Base-by-base conservation (phyloP, 1,140 invertebrate species). In the Cyclargus thomasi region DNA sequence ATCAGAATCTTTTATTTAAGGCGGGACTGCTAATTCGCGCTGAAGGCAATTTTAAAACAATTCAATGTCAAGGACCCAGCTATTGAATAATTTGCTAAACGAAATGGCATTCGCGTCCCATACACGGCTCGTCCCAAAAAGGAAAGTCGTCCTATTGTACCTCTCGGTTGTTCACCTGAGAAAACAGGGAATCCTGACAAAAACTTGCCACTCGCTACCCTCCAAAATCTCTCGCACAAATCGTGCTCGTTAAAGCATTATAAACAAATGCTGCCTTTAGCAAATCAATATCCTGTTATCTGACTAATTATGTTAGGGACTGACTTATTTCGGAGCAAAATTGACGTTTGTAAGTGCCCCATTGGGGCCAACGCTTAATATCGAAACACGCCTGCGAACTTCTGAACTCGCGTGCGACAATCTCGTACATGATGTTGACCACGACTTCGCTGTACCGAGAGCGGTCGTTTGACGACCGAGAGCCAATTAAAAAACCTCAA, bases 91-190 rank as follows among this genome's bases (percentile, higher is more conserved):
- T 59, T 59, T 21, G 18, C 10, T 10, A 21, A 59, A 59, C 18
- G 18, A 20, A 18, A 55, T 55, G 55, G 55, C 8, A 21, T 20
- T 59, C 53, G n/a, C 18, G 55, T 20, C 55, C 55, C 55, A 18
- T 59, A 59, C 55, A 59, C 20, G 55, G 55, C 18, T 18, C 20
- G 55, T 59, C 55, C 55, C 55, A 17, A 17, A 20, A 59, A 20
- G 55, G 55, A 59, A 22, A 59, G 55, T 59, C n/a, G 55, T 59
- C 55, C 55, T 20, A 59, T 59, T 59, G 55, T 59, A 11, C 0
- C 18, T 6, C 55, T 17, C 20, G 55, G 55, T 59, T 59, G 55
- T 59, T 59, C 55, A 59, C 55, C 55, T 21, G 55, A 59, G 55
- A 59, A 59, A 59, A 59, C 55, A 20, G 1, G 55, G 55, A 18